These are phyloP conservation scores for Parnassius glacialis DNA, from an alignment of 2,888 invertebrate species.

Conservation along the genomic window DNA sequence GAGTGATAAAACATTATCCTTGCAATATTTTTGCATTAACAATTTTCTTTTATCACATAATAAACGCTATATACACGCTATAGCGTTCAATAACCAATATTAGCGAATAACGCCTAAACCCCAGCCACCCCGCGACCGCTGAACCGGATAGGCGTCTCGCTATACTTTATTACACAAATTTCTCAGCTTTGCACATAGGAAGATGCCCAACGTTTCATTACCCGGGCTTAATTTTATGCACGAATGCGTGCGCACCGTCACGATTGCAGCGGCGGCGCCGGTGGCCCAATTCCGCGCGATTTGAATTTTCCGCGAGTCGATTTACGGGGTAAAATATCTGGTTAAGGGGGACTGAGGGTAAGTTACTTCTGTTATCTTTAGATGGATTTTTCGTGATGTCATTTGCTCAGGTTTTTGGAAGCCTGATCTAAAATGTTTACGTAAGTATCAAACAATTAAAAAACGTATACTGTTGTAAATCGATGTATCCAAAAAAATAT, in stretches of 20 bases:
- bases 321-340: constrained; percentile 44
- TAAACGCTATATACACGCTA: no score
- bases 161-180: constrained; percentile 52
- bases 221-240: constrained; percentile 79
- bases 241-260: constrained; percentile 61
- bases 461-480: no score
- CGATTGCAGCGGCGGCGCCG: constrained; percentile 41
- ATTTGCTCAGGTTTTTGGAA: no score
- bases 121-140: not conserved
- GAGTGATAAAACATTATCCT: constrained; percentile 19
- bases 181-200: constrained; percentile 60
- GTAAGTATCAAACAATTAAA: no score
- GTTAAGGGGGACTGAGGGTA: constrained; percentile 28
- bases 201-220: constrained; percentile 66
- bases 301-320: constrained; percentile 47
- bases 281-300: constrained; percentile 45
- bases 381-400: not conserved
- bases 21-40: constrained; percentile 9
- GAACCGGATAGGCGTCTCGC: constrained; percentile 25
- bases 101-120: constrained; percentile 3
- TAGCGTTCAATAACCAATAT: constrained; percentile 16
- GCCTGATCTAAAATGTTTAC: no score
- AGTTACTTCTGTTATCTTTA: not conserved
- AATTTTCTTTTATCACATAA: not conserved
- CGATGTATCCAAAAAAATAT: no score